phyloP scores from a whole-genome alignment of 2,797 vertebrate species.

The Girardinus metallicus region DNA sequence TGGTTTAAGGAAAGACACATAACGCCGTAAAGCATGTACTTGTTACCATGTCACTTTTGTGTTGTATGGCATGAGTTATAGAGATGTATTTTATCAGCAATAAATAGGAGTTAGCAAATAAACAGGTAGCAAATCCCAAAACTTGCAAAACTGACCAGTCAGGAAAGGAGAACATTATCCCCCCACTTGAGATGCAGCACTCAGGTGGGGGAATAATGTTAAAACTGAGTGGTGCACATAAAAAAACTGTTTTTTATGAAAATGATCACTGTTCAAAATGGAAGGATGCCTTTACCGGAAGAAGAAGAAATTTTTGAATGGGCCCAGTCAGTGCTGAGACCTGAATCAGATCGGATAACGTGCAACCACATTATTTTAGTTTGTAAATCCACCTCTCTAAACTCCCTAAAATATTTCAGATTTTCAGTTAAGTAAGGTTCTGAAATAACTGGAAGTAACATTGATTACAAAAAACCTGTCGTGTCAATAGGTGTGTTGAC shows the following conservation, averaged over 20 bases:
- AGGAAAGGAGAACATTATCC: neutral
- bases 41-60: neutral
- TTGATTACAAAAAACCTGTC: neutral
- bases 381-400: neutral
- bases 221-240: neutral
- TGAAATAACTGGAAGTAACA: neutral
- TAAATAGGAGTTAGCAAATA: neutral
- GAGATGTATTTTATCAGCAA: neutral
- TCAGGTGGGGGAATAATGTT: neutral
- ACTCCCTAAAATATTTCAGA: neutral
- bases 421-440: neutral
- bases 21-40: neutral
- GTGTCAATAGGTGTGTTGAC: neutral
- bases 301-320: neutral
- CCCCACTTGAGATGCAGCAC: neutral
- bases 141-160: too few relatives aligned
- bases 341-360: neutral
- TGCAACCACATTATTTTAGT: neutral
- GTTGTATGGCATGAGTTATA: neutral
- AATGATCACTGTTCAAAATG: neutral
- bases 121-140: neutral
- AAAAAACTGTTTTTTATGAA: neutral
- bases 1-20: neutral
- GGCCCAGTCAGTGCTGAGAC: neutral
- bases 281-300: neutral